phyloP scores from a whole-genome alignment of 1,140 invertebrate genomes.

The Papilio polyxenes region DNA sequence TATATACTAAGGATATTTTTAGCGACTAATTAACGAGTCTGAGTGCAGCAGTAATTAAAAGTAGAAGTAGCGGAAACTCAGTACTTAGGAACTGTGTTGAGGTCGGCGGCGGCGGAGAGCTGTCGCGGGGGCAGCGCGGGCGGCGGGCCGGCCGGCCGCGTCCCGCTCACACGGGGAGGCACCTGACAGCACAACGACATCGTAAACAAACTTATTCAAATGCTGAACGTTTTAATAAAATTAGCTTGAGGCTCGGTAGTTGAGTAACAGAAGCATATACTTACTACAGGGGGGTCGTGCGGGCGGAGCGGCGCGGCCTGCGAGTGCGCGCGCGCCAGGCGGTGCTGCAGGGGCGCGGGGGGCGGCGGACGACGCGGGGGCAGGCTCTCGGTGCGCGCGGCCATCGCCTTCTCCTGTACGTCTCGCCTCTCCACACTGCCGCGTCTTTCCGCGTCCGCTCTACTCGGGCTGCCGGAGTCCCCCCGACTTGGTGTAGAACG shows the following conservation, averaged over 20 bases:
- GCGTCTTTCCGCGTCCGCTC: slow-evolving; percentile 2
- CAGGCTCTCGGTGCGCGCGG: slow-evolving; percentile 46
- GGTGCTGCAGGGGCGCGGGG: slow-evolving; percentile 51
- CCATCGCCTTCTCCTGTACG: slow-evolving; percentile 26
- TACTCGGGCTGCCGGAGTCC: slow-evolving; percentile 13
- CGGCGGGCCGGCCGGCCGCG: slow-evolving; percentile 53
- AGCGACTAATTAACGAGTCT: too few relatives aligned
- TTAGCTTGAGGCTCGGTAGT: neutral
- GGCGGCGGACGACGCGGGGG: slow-evolving; percentile 61
- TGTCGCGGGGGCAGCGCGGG: slow-evolving; percentile 72
- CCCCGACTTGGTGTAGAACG: neutral
- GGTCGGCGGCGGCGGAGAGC: slow-evolving; percentile 73
- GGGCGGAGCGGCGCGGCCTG: slow-evolving; percentile 58
- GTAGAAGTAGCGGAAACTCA: slow-evolving; percentile 2
- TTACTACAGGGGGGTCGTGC: slow-evolving; percentile 58
- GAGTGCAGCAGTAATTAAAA: neutral
- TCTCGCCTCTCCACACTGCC: slow-evolving; percentile 39
- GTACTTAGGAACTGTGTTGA: slow-evolving; percentile 70
- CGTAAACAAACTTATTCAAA: neutral
- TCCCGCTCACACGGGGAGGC: slow-evolving; percentile 56
- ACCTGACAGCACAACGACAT: slow-evolving; percentile 47
- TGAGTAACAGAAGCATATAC: slow-evolving; percentile 12
- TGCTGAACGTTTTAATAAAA: neutral
- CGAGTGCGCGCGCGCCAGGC: slow-evolving; percentile 58
- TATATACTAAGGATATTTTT: too few relatives aligned